A percentile compares a stretch with the other conserved stretches of the same genome.
These are phyloP conservation scores for Leptosomus discolor DNA, from an alignment of 2,113 vertebrate genomes.

Conservation along the genomic window DNA sequence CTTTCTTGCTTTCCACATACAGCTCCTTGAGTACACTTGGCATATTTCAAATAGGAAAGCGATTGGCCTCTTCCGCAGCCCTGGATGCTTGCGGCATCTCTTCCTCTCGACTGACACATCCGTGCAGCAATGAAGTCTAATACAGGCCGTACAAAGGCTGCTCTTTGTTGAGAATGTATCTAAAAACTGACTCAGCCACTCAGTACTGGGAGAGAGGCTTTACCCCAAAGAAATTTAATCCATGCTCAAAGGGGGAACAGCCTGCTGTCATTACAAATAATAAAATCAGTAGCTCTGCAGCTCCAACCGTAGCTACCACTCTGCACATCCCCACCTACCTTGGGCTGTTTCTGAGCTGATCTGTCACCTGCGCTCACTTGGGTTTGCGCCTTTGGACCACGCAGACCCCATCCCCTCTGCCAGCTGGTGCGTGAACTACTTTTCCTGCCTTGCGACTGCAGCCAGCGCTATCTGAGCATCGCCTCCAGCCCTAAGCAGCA, in stretches of 20 bases:
- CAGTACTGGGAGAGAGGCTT: not conserved
- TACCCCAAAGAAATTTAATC: not conserved
- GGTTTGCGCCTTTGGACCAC: not conserved
- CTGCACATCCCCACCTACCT: not conserved
- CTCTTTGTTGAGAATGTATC: not conserved
- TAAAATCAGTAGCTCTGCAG: not conserved
- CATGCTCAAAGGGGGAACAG: not conserved
- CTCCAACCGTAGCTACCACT: rapidly evolving
- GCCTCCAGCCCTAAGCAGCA: not conserved
- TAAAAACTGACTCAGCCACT: not conserved
- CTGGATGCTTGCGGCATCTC: rapidly evolving
- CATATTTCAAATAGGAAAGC: not conserved
- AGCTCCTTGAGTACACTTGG: not conserved
- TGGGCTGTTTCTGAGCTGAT: not conserved
- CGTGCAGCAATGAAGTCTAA: not conserved
- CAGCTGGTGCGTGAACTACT: not conserved
- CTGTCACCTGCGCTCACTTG: rapidly evolving
- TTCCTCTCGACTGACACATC: not conserved
- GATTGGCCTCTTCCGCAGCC: not conserved
- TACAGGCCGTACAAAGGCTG: not conserved
- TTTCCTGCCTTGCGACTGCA: not conserved
- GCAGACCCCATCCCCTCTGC: not conserved
- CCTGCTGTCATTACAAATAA: not conserved
- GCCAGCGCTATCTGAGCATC: not conserved
- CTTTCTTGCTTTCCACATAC: not conserved